A percentile compares a stretch with the other conserved stretches of the same genome.
Conservation (phyloP, 2,113 vertebrate species). For the Gnathonemus echidnorhynchus region DNA sequence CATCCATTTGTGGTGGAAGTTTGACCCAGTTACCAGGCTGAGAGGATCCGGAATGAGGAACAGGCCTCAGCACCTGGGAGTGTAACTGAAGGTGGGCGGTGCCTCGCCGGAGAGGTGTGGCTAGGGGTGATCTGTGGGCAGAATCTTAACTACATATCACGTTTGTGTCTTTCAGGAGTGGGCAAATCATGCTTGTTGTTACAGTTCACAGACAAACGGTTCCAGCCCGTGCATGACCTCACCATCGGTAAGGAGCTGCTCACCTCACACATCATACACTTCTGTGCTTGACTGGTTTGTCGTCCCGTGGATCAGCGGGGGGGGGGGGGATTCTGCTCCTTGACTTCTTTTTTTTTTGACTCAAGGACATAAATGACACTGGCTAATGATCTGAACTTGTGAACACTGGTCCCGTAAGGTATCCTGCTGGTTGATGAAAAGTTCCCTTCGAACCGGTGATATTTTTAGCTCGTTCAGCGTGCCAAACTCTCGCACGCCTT, state of each 20-base stretch:
- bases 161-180: conserved; percentile 74
- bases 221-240: conserved; percentile 97
- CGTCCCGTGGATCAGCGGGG: not conserved
- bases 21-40: not conserved
- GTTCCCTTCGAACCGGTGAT: not conserved
- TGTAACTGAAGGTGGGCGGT: not conserved
- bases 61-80: not conserved
- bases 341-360: not conserved
- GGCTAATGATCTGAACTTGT: not conserved
- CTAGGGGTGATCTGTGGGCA: not conserved
- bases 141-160: not conserved
- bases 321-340: not conserved
- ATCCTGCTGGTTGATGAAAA: not conserved
- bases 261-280: not conserved
- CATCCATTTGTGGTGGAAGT: not conserved
- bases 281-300: not conserved
- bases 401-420: not conserved
- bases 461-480: not conserved
- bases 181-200: conserved; percentile 99
- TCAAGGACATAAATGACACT: not conserved
- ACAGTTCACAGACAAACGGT: conserved; percentile 99
- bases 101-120: not conserved
- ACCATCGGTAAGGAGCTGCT: conserved; percentile 81
- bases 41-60: not conserved
- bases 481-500: not conserved